Base-by-base conservation (phyloP, 2,888 invertebrate species). In the Scaptomyza parva region DNA sequence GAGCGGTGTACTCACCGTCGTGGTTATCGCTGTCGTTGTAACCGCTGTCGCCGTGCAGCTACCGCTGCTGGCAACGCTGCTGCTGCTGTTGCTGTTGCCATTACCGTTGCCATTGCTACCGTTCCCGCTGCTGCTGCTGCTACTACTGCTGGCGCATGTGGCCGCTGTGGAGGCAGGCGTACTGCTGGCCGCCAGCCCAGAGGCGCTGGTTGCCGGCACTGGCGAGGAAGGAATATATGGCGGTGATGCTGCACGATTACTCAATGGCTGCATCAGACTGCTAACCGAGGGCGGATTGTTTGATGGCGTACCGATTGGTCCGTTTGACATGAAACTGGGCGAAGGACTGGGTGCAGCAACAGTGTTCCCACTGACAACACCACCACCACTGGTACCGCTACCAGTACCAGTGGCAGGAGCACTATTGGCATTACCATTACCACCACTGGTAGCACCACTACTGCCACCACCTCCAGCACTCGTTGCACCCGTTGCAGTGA, bases 221-320 rank as follows among this genome's bases (percentile, higher is more conserved):
- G 91, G 89, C 26, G 91, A 91, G 66, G 88, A 81, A 52, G 90
- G 86, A 69, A 91, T 89, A 39, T 93, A 90, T 22, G 93, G 93
- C 17, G 93, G 93, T 6, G 93, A 93, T 18, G 70, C 55, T 24
- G 76, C 83, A 1, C 93, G 92, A 55, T 93, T 93, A 70, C 94
- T 93, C 58, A 94, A 93, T 2, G 95, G 94, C 78, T 91, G 91
- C 83, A 92, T 89, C 8, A 92, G 71, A 11, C 94, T 93, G 37
- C 94, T 93, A 6, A 94, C 94, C 50, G 93, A 93, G 63, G 94
- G 94, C 53, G 94, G 94, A 67, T 94, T 93, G 54, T 89, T 91
- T 77, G 94, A 93, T 40, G 93, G 91, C 2, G 93, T 93, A 45
- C 93, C 92, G 76, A 93, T 88, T 2, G 92, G 92, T 18, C 92